These are phyloP conservation scores for Albula glossodonta DNA, from an alignment of 2,113 vertebrate species.

Conservation along the genomic window DNA sequence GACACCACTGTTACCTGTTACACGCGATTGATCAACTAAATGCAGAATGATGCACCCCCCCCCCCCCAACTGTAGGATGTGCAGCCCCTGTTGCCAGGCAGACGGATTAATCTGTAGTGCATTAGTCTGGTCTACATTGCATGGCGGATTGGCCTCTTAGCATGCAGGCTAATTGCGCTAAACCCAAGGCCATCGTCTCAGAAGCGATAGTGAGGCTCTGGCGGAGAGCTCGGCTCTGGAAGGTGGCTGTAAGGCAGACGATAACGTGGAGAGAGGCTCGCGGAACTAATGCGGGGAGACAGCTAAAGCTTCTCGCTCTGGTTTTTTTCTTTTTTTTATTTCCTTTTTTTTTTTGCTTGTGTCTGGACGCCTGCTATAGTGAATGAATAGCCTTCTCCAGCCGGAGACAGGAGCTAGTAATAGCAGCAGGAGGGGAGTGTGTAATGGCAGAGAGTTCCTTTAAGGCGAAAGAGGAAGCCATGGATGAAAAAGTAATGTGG, in stretches of 20 bases:
- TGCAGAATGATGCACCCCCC: too few relatives aligned
- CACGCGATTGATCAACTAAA: too few relatives aligned
- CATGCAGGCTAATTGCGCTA: constrained; percentile 19
- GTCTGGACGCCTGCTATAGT: constrained; percentile 1
- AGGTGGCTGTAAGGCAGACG: background rate
- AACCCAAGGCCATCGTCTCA: constrained; percentile 4
- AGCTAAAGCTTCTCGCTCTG: background rate
- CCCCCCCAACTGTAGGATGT: too few relatives aligned
- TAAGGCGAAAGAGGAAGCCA: background rate
- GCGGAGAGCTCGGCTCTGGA: background rate
- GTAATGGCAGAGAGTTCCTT: constrained; percentile 7
- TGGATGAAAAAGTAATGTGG: background rate
- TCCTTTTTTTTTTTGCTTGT: background rate
- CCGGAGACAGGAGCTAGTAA: background rate
- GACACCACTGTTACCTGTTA: too few relatives aligned
- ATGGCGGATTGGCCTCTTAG: background rate
- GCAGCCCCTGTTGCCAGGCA: background rate
- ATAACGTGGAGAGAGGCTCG: background rate
- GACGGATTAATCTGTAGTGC: background rate
- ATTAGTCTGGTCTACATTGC: background rate
- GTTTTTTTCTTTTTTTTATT: background rate
- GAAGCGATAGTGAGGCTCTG: background rate
- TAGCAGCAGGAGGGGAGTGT: constrained; percentile 3
- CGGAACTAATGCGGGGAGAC: background rate
- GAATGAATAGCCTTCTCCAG: constrained; percentile 11